A percentile compares a stretch with the other conserved stretches of the same genome.
These are phyloP conservation scores for Eriosoma lanigerum DNA, from an alignment of 1,140 invertebrate genomes.

Conservation along the genomic window DNA sequence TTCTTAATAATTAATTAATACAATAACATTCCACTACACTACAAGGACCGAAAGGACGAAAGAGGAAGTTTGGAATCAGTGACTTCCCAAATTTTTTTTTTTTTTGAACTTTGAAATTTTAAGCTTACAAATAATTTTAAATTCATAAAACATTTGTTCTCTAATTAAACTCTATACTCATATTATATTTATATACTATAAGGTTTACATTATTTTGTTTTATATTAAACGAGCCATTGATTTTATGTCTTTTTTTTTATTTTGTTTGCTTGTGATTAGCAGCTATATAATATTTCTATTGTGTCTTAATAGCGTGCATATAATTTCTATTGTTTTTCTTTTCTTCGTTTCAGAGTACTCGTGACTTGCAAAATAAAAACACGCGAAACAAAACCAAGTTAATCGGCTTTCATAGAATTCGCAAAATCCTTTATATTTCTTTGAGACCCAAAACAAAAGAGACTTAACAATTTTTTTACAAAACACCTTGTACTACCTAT, in stretches of 20 bases:
- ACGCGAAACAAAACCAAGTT: constrained; percentile 22
- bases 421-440: constrained; percentile 31
- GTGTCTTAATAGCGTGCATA: constrained; percentile 2
- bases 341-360: constrained; percentile 1
- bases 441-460: constrained; percentile 34
- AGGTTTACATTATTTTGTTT: not conserved
- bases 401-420: constrained; percentile 40
- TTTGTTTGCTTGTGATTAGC: not conserved
- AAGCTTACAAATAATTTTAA: too few species aligned
- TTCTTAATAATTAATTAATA: too few species aligned
- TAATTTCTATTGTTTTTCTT: constrained; percentile 10
- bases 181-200: too few species aligned
- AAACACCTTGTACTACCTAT: constrained; percentile 24
- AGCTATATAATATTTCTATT: not conserved
- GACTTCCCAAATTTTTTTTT: too few species aligned
- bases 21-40: too few species aligned
- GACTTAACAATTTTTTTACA: not conserved
- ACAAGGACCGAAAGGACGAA: too few species aligned
- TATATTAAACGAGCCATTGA: not conserved
- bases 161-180: not conserved
- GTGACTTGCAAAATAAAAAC: constrained; percentile 30
- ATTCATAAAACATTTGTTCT: not conserved
- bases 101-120: too few species aligned
- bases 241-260: not conserved
- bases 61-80: too few species aligned